Percentiles rank a stretch among this genome's conserved stretches.
These are phyloP conservation scores for Adelognathus sp. DNA, from an alignment of 2,888 invertebrate genomes.

Conservation along the genomic window DNA sequence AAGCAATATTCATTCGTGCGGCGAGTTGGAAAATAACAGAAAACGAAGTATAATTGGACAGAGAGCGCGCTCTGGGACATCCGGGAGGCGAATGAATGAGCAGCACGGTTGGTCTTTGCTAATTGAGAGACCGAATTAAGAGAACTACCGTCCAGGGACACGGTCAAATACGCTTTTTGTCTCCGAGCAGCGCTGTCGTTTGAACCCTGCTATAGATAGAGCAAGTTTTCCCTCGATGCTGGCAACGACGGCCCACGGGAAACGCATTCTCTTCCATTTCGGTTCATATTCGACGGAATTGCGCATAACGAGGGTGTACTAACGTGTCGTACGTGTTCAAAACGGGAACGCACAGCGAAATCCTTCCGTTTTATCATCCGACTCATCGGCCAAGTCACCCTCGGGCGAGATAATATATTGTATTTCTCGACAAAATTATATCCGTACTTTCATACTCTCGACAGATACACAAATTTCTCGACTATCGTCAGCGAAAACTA, in stretches of 20 bases:
- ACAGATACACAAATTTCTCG: background rate
- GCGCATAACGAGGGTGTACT: background rate
- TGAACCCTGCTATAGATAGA: background rate
- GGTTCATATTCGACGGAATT: background rate
- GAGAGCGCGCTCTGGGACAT: background rate
- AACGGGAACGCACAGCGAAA: background rate
- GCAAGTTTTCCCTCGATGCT: background rate
- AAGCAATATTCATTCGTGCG: background rate
- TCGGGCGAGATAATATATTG: background rate
- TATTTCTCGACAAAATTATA: background rate
- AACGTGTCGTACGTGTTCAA: background rate
- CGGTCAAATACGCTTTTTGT: background rate
- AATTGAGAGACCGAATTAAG: conserved; percentile 34
- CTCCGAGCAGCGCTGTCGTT: background rate
- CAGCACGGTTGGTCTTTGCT: conserved; percentile 6
- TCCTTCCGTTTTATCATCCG: background rate
- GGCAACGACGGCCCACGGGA: background rate
- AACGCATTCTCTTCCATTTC: background rate
- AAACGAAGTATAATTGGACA: conserved; percentile 18
- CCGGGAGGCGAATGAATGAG: background rate
- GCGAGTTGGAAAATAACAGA: background rate
- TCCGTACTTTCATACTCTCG: background rate
- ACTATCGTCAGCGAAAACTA: background rate
- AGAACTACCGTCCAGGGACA: conserved; percentile 21
- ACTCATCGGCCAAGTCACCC: background rate